Conservation (phyloP, 1,140 invertebrate genomes). For the Drepana arcuata region DNA sequence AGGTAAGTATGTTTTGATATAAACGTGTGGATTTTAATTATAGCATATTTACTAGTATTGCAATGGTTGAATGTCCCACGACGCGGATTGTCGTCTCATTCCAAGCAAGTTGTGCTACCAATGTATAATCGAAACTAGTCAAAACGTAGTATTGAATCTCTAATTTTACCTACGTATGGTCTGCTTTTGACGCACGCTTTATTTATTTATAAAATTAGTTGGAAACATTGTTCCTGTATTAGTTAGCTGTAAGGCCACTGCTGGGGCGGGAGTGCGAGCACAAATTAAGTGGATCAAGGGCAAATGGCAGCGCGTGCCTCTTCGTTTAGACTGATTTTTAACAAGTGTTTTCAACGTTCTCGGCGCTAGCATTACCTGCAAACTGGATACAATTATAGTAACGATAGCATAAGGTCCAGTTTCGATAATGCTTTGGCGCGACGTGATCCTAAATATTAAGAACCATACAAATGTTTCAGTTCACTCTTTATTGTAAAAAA, state of each 20-base stretch:
- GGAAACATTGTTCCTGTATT: slow-evolving; percentile 38
- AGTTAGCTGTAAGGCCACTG: slow-evolving; percentile 34
- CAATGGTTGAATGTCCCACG: no score
- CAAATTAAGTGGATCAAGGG: slow-evolving; percentile 28
- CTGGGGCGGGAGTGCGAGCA: slow-evolving; percentile 13
- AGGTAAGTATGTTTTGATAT: no score
- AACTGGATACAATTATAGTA: not conserved
- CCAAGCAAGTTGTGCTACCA: no score
- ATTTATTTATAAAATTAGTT: slow-evolving; percentile 30
- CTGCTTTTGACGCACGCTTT: no score
- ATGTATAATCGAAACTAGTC: no score
- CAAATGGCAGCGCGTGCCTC: slow-evolving; percentile 26
- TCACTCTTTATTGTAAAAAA: slow-evolving; percentile 33
- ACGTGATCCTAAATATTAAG: slow-evolving; percentile 26
- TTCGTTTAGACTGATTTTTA: slow-evolving; percentile 64
- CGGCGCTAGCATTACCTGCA: slow-evolving; percentile 9
- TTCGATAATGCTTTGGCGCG: slow-evolving; percentile 9
- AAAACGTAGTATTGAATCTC: no score
- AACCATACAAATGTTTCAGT: slow-evolving; percentile 28
- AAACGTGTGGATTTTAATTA: no score
- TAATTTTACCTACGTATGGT: no score
- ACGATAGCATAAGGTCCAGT: no score
- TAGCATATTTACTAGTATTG: no score
- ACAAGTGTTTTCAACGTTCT: slow-evolving; percentile 17
- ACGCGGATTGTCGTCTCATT: no score